These are phyloP conservation scores for Nomada fucata DNA, from an alignment of 2,888 invertebrate genomes.

Conservation along the genomic window DNA sequence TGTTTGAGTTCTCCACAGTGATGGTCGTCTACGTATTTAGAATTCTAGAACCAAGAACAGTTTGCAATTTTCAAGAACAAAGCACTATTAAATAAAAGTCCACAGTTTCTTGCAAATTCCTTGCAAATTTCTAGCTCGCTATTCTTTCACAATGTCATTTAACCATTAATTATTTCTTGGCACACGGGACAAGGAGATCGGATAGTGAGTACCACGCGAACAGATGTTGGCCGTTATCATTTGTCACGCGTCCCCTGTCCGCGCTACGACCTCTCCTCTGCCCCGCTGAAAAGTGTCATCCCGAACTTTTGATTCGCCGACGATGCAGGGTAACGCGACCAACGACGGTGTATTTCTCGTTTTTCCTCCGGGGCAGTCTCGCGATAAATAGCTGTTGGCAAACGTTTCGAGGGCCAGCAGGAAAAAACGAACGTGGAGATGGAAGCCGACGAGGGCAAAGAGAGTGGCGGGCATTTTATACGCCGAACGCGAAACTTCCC, in stretches of 20 bases:
- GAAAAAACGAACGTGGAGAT: slow-evolving; percentile 32
- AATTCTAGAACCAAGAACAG: no score
- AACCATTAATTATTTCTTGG: slow-evolving; percentile 9
- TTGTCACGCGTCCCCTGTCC: slow-evolving; percentile 23
- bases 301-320: slow-evolving; percentile 46
- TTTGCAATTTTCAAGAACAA: no score
- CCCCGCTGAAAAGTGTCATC: slow-evolving; percentile 40
- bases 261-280: neutral
- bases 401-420: slow-evolving; percentile 48
- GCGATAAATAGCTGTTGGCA: slow-evolving; percentile 66
- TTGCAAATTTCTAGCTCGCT: neutral
- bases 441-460: slow-evolving; percentile 26
- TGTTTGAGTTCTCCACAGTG: no score
- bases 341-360: slow-evolving; percentile 27
- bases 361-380: slow-evolving; percentile 31
- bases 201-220: neutral
- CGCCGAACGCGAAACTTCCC: slow-evolving; percentile 44
- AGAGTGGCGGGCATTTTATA: slow-evolving; percentile 39
- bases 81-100: no score
- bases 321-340: slow-evolving; percentile 1
- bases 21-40: no score
- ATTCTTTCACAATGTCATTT: neutral
- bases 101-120: neutral
- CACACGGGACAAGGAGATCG: neutral
- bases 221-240: slow-evolving; percentile 15